Base-by-base conservation (phyloP, 2,797 vertebrate genomes). In the Tragelaphus oryx region DNA sequence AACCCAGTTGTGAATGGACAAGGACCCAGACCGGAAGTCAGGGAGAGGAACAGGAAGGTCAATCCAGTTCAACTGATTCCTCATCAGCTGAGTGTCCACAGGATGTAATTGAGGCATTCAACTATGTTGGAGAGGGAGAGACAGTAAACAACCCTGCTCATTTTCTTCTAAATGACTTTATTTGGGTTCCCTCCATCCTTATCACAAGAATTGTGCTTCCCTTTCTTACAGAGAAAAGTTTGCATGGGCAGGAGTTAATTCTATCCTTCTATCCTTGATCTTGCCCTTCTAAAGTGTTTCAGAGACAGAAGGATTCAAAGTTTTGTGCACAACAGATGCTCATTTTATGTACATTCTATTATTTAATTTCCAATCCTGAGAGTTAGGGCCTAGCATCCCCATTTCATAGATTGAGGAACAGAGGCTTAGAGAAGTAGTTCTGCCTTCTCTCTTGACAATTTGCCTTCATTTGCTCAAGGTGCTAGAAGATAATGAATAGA, bases 351-450 rank as follows among this genome's bases (percentile, higher is more conserved):
- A 46, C 13, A 71, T 11, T 68, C 30, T 48, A 71, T 81, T 80
- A 84, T 48, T 78, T 88, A 37, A 87, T 80, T 85, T 26, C 22
- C 48, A 86, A 57, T 11, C 37, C 65, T 68, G 12, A 75, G 33
- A 85, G 30, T 79, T 60, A 30, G 54, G 33, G 4, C 57, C 57
- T 90, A 22, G 11, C 26, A 87, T 30, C 22, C 20, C 30, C 75
- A 60, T 68, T 86, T 94, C 89, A 92, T 17, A 71, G 48, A 91
- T 2, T 52, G 80, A 89, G 80, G 96, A 95, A 94, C 55, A 26
- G 37, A 89, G 91, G 46, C 55, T 54, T 81, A 48, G 74, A 88
- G 71, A 92, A 55, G 46, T 62, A 65, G 13, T 59, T 82, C 57
- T 60, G 24, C 83, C 60, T 76, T 44, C n/a, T 90, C 62, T 55